A percentile compares a stretch with the other conserved stretches of the same genome.
phyloP scores from a whole-genome alignment of 1,140 invertebrate genomes.

The Bombus sylvicola region DNA sequence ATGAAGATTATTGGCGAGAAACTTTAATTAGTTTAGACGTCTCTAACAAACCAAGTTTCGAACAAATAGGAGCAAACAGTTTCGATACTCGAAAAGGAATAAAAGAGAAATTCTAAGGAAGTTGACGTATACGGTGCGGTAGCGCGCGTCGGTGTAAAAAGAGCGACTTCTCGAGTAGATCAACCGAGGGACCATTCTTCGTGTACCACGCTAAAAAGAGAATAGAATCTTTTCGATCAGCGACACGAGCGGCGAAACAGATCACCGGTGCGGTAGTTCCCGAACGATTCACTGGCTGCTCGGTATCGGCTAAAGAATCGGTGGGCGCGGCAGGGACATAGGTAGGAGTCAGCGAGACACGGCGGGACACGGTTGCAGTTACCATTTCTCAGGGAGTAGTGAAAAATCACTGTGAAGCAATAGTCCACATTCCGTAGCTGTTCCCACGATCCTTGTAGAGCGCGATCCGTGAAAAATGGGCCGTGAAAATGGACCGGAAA shows the following conservation, averaged over 20 bases:
- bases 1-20: not conserved
- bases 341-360: slow-evolving; percentile 33
- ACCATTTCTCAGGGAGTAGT: slow-evolving; percentile 62
- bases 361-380: slow-evolving; percentile 32
- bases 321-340: slow-evolving; percentile 13
- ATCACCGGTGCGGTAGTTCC: slow-evolving; percentile 9
- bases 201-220: not conserved
- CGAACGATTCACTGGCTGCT: slow-evolving; percentile 4
- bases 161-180: not conserved
- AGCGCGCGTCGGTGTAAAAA: not conserved
- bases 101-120: not conserved
- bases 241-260: slow-evolving; percentile 13
- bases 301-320: slow-evolving; percentile 13
- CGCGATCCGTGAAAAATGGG: slow-evolving; percentile 65
- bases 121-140: not conserved
- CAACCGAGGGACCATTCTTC: too few relatives aligned
- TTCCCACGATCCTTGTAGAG: slow-evolving; percentile 35
- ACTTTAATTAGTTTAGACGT: not conserved
- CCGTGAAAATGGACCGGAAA: slow-evolving; percentile 66
- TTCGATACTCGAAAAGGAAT: not conserved
- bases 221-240: not conserved
- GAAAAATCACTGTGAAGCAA: slow-evolving; percentile 69
- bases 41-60: too few relatives aligned
- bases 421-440: slow-evolving; percentile 58
- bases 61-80: too few relatives aligned